Evolutionary conservation across 1,140 invertebrate genomes (phyloP), one percentile per base, ranked within the genome.

Genomic region (Drosophila lini): DNA sequence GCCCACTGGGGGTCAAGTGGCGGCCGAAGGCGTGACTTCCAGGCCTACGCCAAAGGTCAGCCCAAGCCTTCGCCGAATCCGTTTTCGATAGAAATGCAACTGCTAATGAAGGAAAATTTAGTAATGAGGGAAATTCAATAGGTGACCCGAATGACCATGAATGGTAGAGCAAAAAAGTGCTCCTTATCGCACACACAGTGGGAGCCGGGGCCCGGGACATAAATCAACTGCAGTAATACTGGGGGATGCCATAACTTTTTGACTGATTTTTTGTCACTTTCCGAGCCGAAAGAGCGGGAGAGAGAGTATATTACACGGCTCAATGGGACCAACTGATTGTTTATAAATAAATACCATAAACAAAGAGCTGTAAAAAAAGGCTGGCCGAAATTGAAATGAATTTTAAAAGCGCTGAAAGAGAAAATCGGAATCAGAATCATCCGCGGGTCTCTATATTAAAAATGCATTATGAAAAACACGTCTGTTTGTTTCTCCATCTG

Each of bases 401-500:
- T 74, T 73, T 73, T 19, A 41, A 78, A 61, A 74, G 45, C 50
- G 41, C 44, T 50, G 52, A 69, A 62, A 79, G 48, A 48, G 42
- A 55, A 76, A 79, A n/a, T 34, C 52, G 36, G 31, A 70, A 71
- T 71, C 68, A 19, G n/a, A 71, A 55, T 70, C 52, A 28, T 31
- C 42, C 58, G 45, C 45, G 61, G 58, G 36, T 59, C 31, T 71
- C 81, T 77, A 55, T 80, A 83, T 83, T 84, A 83, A 83, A 83
- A 83, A 84, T 83, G 65, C 78, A 83, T 83, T 84, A 84, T 83
- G 73, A 83, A 83, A 83, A 83, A 84, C 71, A 80, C 76, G 76
- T 84, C 64, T 83, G 81, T 84, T 82, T 82, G 82, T 67, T 82
- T 59, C 69, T 59, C 67, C 44, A 25, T 11, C 53, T 58, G 69